phyloP scores from a whole-genome alignment of 37 sponge, comb jelly and placozoan species.

The Hexactinellida sp. region DNA sequence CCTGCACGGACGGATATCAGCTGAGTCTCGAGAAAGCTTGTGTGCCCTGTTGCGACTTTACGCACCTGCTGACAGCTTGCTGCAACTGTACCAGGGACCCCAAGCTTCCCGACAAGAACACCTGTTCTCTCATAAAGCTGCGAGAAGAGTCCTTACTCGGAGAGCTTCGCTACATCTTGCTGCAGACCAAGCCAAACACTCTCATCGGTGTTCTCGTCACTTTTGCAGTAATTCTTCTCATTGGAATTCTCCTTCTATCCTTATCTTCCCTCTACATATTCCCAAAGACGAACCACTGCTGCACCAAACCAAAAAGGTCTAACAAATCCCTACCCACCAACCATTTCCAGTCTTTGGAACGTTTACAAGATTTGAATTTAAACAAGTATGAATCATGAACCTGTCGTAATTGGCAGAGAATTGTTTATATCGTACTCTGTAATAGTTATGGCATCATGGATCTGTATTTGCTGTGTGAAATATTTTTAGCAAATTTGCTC shows the following conservation, averaged over 20 bases:
- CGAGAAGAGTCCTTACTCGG: background rate
- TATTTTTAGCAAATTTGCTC: conserved; percentile 11
- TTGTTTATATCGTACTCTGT: too few species aligned
- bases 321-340: background rate
- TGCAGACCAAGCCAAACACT: background rate
- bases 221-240: background rate
- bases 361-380: background rate
- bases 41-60: conserved; percentile 5
- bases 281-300: background rate
- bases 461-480: background rate
- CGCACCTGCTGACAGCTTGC: background rate
- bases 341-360: conserved; percentile 6
- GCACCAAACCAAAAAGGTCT: background rate
- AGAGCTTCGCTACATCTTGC: background rate
- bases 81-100: background rate
- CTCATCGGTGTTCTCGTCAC: background rate
- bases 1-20: background rate
- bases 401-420: too few species aligned
- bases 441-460: background rate
- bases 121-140: background rate
- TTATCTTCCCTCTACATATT: background rate
- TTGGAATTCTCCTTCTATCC: background rate
- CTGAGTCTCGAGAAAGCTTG: background rate
- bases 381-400: background rate
- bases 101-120: background rate